phyloP scores from a whole-genome alignment of 37 sponge, comb jelly and placozoan genomes.

The Chondrosia reniformis region DNA sequence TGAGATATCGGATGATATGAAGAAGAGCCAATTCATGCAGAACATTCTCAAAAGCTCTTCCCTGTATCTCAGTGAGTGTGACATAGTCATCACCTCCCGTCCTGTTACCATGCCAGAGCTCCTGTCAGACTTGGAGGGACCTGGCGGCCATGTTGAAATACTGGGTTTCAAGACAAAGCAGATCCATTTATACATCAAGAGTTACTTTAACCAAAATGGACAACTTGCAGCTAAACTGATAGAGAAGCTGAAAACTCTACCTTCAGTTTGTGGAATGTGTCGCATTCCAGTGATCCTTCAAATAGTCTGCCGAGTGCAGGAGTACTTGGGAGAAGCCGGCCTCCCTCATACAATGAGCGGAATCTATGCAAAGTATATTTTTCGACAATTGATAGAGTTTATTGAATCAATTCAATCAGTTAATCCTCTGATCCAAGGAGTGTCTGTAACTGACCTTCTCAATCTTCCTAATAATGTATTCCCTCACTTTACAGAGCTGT shows the following conservation, averaged over 20 bases:
- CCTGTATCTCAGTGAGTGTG: not conserved
- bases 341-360: constrained; percentile 13
- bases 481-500: not conserved
- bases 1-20: not conserved
- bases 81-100: constrained; percentile 14
- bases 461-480: not conserved
- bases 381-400: constrained; percentile 9
- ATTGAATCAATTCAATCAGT: too few relatives aligned
- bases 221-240: not conserved
- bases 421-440: not conserved
- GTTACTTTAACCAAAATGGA: not conserved
- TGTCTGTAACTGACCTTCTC: not conserved
- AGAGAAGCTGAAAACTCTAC: not conserved
- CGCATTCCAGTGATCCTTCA: constrained; percentile 1
- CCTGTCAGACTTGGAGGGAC: not conserved
- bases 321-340: not conserved
- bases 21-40: not conserved
- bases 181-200: constrained; percentile 2
- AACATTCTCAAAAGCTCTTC: not conserved
- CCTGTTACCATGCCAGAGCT: constrained; percentile 1
- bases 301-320: constrained; percentile 1
- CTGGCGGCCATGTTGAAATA: constrained; percentile 1
- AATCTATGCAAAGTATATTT: not conserved
- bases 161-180: not conserved
- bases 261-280: constrained; percentile 9